Conservation (phyloP, 2,113 vertebrate genomes). For the Sapajus apella region DNA sequence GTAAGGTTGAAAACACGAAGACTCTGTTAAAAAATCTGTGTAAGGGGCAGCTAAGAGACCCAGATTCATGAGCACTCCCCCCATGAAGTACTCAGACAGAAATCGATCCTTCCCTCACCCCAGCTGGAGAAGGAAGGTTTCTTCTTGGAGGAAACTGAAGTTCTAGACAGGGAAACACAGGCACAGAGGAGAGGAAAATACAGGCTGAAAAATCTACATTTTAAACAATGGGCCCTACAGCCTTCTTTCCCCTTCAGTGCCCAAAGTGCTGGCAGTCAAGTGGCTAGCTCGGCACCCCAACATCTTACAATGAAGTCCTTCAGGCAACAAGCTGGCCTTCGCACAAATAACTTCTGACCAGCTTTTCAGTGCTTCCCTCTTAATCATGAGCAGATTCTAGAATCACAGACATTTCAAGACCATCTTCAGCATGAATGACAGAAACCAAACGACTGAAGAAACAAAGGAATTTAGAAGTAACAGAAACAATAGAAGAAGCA, state of each 20-base stretch:
- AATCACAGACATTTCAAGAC: conserved; percentile 36
- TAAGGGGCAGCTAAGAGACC: background rate
- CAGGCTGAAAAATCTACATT: background rate
- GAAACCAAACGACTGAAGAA: background rate
- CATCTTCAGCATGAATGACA: conserved; percentile 28
- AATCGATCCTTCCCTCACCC: no score
- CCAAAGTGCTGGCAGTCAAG: background rate
- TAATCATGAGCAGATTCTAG: conserved; percentile 40
- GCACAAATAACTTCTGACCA: background rate
- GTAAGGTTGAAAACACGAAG: background rate
- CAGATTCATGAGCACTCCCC: background rate
- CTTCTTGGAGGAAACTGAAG: background rate
- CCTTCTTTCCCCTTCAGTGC: background rate
- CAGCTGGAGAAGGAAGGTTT: background rate
- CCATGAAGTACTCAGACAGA: background rate
- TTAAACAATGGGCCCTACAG: background rate
- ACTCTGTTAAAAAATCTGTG: background rate
- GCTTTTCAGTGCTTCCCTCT: background rate
- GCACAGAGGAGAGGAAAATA: background rate
- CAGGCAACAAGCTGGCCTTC: background rate
- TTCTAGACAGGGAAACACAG: background rate
- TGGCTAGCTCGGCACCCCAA: background rate
- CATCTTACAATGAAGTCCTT: background rate
- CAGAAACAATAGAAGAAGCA: background rate
- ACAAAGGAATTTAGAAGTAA: background rate